These are phyloP conservation scores for Anhinga anhinga DNA, from an alignment of 2,113 vertebrate species.

Conservation along the genomic window DNA sequence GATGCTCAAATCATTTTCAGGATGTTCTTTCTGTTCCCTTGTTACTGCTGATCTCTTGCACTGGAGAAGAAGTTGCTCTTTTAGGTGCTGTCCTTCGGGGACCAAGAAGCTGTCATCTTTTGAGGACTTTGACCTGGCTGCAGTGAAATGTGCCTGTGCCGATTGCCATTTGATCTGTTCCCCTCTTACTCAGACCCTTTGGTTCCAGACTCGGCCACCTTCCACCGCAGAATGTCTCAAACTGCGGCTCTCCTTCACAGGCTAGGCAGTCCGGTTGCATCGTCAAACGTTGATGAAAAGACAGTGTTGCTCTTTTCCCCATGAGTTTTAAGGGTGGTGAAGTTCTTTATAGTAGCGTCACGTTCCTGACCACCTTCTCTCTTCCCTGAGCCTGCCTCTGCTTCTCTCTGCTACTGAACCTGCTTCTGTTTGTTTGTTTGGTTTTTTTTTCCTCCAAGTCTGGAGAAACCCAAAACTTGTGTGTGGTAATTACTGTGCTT, in stretches of 20 bases:
- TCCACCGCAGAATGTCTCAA: neutral
- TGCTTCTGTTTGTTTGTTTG: neutral
- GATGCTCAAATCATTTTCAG: neutral
- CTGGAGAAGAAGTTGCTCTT: neutral
- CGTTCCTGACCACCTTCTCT: neutral
- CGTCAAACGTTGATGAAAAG: neutral
- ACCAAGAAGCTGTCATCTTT: neutral
- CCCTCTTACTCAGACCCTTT: neutral
- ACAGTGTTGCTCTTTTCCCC: neutral
- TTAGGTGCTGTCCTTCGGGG: neutral
- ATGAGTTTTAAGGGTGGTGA: neutral
- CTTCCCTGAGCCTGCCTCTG: neutral
- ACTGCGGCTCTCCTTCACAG: neutral
- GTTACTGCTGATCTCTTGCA: neutral
- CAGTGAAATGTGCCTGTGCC: neutral
- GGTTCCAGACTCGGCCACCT: neutral
- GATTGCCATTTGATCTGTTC: neutral
- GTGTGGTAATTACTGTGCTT: neutral
- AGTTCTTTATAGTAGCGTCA: neutral
- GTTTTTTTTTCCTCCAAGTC: neutral
- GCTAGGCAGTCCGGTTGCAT: neutral
- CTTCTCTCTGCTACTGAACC: neutral
- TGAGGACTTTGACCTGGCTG: neutral
- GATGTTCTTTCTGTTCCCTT: neutral
- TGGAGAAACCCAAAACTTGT: neutral